Conservation (phyloP, 2,797 vertebrate genomes). For the Loriculus beryllinus region DNA sequence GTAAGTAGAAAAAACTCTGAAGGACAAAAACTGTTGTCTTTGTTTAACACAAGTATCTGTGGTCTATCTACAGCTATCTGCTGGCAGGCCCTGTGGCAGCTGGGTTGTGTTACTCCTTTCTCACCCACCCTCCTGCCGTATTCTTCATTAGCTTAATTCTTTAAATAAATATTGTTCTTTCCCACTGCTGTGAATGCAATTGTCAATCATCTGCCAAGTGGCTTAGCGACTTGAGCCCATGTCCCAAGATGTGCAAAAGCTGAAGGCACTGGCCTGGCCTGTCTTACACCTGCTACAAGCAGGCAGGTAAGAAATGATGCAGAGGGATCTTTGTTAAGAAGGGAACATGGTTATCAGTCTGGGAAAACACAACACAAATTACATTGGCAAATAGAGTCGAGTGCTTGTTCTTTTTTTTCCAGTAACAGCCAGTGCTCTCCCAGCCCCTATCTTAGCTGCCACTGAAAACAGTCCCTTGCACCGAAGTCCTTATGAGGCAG, state of each 20-base stretch:
- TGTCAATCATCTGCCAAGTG: neutral
- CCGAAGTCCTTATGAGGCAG: neutral
- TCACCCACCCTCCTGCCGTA: neutral
- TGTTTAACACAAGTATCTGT: neutral
- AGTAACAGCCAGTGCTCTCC: neutral
- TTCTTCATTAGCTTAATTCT: neutral
- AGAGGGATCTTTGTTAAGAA: neutral
- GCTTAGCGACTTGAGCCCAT: neutral
- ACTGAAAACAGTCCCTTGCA: rapidly evolving
- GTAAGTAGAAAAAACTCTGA: neutral
- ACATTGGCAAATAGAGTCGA: neutral
- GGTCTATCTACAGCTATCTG: neutral
- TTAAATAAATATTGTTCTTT: neutral
- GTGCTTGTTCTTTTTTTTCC: neutral
- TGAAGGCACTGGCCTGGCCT: neutral
- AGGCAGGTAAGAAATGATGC: rapidly evolving
- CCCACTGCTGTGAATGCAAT: neutral
- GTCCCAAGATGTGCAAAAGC: neutral
- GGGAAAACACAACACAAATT: neutral
- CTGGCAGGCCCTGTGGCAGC: neutral
- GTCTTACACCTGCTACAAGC: neutral
- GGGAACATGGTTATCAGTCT: neutral
- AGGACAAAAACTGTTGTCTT: neutral
- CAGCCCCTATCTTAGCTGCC: neutral
- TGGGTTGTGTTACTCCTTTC: neutral